phyloP scores from a whole-genome alignment of 2,888 invertebrate species.

The Dione vanillae region DNA sequence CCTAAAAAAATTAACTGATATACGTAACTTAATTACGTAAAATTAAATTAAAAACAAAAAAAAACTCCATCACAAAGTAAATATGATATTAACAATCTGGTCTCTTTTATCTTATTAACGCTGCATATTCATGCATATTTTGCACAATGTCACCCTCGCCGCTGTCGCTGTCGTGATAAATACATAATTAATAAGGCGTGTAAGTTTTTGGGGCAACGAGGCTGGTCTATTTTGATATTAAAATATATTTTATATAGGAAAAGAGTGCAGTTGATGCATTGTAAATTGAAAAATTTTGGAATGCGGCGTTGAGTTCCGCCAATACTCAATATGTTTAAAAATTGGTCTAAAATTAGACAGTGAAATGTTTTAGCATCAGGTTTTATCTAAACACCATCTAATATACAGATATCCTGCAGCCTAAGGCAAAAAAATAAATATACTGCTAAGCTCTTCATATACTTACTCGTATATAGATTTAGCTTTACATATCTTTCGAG shows the following conservation, averaged over 20 bases:
- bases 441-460: too few species aligned
- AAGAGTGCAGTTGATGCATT: too few species aligned
- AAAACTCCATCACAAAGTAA: constrained; percentile 13
- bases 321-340: too few species aligned
- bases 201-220: constrained; percentile 26
- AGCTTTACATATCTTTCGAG: too few species aligned
- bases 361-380: not conserved
- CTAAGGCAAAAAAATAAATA: too few species aligned
- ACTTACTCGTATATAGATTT: too few species aligned
- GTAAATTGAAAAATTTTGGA: too few species aligned
- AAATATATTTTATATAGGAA: too few species aligned
- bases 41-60: constrained; percentile 6
- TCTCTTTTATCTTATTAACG: constrained; percentile 11
- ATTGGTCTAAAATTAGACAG: not conserved
- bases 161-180: constrained; percentile 17
- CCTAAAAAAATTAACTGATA: too few species aligned
- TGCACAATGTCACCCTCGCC: constrained; percentile 22
- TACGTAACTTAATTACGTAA: not conserved
- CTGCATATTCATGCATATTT: constrained; percentile 28
- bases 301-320: too few species aligned
- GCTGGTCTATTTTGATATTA: constrained; percentile 2
- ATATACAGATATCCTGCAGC: too few species aligned
- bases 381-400: not conserved
- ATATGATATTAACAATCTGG: constrained; percentile 9
- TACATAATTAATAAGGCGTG: constrained; percentile 27